Evolutionary conservation across 2,888 invertebrate species (phyloP), one percentile per base, ranked within the genome.

Genomic region (Platycheirus albimanus): DNA sequence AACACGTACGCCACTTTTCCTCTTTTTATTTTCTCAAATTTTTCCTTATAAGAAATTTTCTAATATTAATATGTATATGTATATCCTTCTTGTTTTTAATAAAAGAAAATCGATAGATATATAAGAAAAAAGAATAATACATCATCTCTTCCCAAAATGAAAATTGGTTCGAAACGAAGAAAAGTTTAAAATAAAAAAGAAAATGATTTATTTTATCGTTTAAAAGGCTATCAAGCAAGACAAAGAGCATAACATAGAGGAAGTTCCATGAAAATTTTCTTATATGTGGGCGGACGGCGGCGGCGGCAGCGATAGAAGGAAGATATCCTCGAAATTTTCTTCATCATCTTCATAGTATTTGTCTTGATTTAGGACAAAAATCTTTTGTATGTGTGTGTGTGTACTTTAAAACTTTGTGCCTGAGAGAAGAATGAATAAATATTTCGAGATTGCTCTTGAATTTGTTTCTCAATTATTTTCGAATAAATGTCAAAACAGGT

Each of bases 121-220:
- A 52, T 38, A 41, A 58, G 11, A 24, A n/a, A 41, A 41, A 41
- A 56, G 15, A 54, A 54, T 11, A 24, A 43, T 43, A 15, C 43
- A 61, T 43, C 43, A 67, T 63, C 45, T 19, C 66, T 61, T 36
- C 36, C 33, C 43, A 69, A 58, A 38, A 67, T 69, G 58, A 85
- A 86, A 87, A 86, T 88, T 88, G 88, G 88, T 88, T 86, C 52
- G 85, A 88, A 88, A 41, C 20, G 45, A 71, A 66, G 36, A 75
- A 66, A 72, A 69, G 61, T 78, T 72, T 72, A 52, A 83, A 85
- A 83, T 86, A 86, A 88, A 87, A 85, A 85, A 87, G n/a, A 86
- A 89, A 87, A 85, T 89, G 89, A 88, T 87, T 76, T 85, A 75
- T 78, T 71, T 83, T 70, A 75, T 78, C 83, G 77, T 83, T 85